A percentile compares a stretch with the other conserved stretches of the same genome.
phyloP scores from a whole-genome alignment of 2,888 invertebrate species.

The Chrysodeixis includens region DNA sequence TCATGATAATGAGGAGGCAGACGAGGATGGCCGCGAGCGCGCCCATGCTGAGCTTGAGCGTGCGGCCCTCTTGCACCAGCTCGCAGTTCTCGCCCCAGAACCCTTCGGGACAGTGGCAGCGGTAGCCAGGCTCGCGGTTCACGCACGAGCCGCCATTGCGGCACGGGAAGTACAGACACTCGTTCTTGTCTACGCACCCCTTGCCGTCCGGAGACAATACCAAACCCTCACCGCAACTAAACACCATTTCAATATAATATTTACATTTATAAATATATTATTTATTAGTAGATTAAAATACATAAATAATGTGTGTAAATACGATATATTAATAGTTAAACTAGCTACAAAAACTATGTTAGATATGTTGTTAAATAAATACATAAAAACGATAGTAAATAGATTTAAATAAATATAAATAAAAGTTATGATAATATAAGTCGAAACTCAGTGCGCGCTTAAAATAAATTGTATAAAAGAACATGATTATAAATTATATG shows the following conservation, averaged over 20 bases:
- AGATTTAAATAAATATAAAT: slow-evolving; percentile 32
- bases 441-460: slow-evolving; percentile 78
- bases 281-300: slow-evolving; percentile 27
- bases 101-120: slow-evolving; percentile 97
- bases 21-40: slow-evolving; percentile 99
- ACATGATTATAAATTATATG: slow-evolving; percentile 29
- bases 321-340: slow-evolving; percentile 15
- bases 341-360: background rate
- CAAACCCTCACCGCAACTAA: slow-evolving; percentile 97
- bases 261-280: slow-evolving; percentile 43
- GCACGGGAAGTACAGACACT: slow-evolving; percentile 98
- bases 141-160: slow-evolving; percentile 97
- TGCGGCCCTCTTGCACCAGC: slow-evolving; percentile 97
- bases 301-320: slow-evolving; percentile 6
- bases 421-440: slow-evolving; percentile 33
- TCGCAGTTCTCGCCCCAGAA: slow-evolving; percentile 98
- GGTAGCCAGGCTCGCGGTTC: slow-evolving; percentile 96
- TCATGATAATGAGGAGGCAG: slow-evolving; percentile 98
- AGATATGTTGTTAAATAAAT: background rate
- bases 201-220: slow-evolving; percentile 96
- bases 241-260: slow-evolving; percentile 78
- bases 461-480: slow-evolving; percentile 53
- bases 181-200: slow-evolving; percentile 98
- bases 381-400: too few relatives aligned
- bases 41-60: slow-evolving; percentile 98